Base-by-base conservation (phyloP, 2,888 invertebrate genomes). In the Cataglyphis albicans region DNA sequence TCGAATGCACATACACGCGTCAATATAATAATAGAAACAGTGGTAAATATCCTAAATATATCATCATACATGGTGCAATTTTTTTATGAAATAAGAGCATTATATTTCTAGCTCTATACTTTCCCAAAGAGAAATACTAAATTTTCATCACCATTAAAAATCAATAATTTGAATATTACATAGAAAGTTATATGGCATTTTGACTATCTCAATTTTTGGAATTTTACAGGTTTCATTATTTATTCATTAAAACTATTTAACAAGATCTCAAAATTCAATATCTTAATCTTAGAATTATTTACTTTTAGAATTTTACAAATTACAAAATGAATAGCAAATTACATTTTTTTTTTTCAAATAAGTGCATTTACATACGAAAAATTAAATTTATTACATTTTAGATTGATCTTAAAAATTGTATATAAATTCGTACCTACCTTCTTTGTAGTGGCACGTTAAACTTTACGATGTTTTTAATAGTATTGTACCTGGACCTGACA, bases 401-500 rank as follows among this genome's bases (percentile, higher is more conserved):
- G 6, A 32, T 18, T 18, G 25, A n/a, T 44, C 21, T 2, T 35
- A 80, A 64, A 57, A 32, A 78, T 70, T 52, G 12, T 35, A 32
- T 44, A 25, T 25, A 55, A 52, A 80, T 72, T 59, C n/a, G 76
- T 55, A 35, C 12, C 7, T 35, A 78, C 21, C 18, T 63, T 6
- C 5, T 18, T 44, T n/a, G 21, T 44, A 78, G 44, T 15, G 32
- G 21, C 35, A n/a, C n/a, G 72, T 80, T 72, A 72, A 44, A 48
- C 44, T 78, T 78, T 78, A 78, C 32, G 25, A n/a, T 9, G 12
- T 61, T 44, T 72, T 44, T 72, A 80, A 70, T 78, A 57, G 44
- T 59, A 32, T 72, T 70, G 59, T 44, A 72, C 44, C 44, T 25
- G 32, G 59, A 80, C 21, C 44, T 70, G 59, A 72, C 32, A 59